Conservation (phyloP, 2,888 invertebrate genomes). For the Cryptus armator region DNA sequence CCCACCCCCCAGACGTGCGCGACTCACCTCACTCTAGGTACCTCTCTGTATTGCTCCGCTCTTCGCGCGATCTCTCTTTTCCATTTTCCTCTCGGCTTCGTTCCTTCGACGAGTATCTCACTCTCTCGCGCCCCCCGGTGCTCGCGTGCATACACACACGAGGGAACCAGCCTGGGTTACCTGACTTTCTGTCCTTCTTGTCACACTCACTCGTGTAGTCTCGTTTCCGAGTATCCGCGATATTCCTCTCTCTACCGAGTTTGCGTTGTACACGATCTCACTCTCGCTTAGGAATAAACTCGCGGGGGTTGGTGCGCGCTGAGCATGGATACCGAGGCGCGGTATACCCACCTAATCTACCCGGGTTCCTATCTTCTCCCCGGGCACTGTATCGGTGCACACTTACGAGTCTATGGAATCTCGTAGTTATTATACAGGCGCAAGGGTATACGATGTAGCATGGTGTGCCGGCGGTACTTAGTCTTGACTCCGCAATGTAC, state of each 20-base stretch:
- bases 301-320: constrained; percentile 1
- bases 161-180: constrained; percentile 26
- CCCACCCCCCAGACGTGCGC: not conserved
- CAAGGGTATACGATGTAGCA: not conserved
- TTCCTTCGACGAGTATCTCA: constrained; percentile 60
- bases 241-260: not conserved
- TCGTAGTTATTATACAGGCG: not conserved
- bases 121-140: constrained; percentile 51
- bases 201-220: constrained; percentile 77
- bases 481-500: constrained; percentile 59
- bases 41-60: constrained; percentile 30
- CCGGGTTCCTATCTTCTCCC: constrained; percentile 56
- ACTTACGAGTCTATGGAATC: not conserved
- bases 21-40: not conserved
- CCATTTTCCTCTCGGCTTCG: constrained; percentile 52
- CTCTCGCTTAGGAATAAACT: constrained; percentile 24
- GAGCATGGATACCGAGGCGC: constrained; percentile 51
- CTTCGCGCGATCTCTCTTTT: constrained; percentile 59
- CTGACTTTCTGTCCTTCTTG: constrained; percentile 70
- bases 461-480: constrained; percentile 55
- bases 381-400: constrained; percentile 37
- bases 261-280: constrained; percentile 48
- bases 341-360: constrained; percentile 69
- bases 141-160: constrained; percentile 48
- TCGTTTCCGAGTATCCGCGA: constrained; percentile 60